Evolutionary conservation across 1,140 invertebrate genomes (phyloP), one percentile per base, ranked within the genome.

Genomic region (Euglossa dilemma): DNA sequence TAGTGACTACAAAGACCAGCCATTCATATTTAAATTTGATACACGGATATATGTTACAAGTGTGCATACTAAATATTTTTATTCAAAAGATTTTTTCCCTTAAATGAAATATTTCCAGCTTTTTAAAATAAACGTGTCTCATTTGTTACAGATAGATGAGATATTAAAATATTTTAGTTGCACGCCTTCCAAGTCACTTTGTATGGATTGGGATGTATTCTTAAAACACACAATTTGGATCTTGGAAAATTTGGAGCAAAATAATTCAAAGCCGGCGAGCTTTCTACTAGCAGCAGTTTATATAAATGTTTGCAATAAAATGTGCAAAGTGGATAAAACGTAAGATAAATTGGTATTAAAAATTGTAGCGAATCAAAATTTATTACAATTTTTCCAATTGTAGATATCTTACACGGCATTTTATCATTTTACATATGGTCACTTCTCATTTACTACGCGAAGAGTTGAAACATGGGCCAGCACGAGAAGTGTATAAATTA

Each of bases 1-100:
- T 93, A 64, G n/a, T 82, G 64, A 50, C 3, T 64, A 47, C n/a
- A 56, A 47, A 64, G 28, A 20, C 18, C 9, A 85, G 85, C 73
- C 23, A 84, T n/a, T 64, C 79, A 6, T 90, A 91, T 16, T 83
- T 91, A 14, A 95, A 95, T 89, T 83, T 89, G 12, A 85, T 93
- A 12, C 94, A 95, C 86, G 94, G 94, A 25, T 93, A 93, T 72
- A 85, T 92, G 80, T 80, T 95, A 45, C 94, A 95, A 86, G 93
- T 93, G 87, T 74, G 64, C 63, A 64, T 16, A 63, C 12, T 36
- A 47, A 45, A 36, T 36, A 63, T 25, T 28, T 45, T 8, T 4
- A 18, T 57, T 23, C 36, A 47, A 36, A 12, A n/a, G 0, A 23
- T 28, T 61, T 16, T 45, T 59, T 16, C 36, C 4, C 4, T 36